phyloP scores from a whole-genome alignment of 2,888 invertebrate species.

The Coremacera marginata region DNA sequence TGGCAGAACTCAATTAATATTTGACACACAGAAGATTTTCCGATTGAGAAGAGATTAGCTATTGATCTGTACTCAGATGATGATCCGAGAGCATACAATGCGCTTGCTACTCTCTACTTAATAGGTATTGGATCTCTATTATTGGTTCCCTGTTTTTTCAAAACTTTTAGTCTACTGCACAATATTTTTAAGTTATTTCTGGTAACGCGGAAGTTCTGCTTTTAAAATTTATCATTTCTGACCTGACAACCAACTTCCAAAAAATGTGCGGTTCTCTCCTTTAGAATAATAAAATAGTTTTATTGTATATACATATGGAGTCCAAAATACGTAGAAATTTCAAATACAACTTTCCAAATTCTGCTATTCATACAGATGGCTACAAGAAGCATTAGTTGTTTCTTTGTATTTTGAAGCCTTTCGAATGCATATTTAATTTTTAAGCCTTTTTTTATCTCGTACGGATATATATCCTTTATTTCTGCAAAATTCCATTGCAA shows the following conservation, averaged over 20 bases:
- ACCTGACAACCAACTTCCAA: background rate
- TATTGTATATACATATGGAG: too few species aligned
- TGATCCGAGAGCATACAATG: background rate
- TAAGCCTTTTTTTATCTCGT: too few species aligned
- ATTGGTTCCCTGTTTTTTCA: background rate
- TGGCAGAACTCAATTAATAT: conserved; percentile 4
- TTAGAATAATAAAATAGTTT: too few species aligned
- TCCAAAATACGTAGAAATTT: too few species aligned
- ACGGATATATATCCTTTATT: too few species aligned
- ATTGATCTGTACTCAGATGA: background rate
- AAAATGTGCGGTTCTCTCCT: background rate
- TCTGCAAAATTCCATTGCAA: too few species aligned
- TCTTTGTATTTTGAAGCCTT: too few species aligned
- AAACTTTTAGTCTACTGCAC: background rate
- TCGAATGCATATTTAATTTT: too few species aligned
- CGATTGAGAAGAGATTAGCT: background rate
- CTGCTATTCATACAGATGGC: too few species aligned
- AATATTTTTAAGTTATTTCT: background rate
- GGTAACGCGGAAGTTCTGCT: background rate
- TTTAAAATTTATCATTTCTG: background rate
- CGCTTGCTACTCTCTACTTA: conserved; percentile 5
- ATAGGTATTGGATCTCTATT: background rate
- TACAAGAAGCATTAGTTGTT: too few species aligned
- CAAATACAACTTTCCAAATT: too few species aligned
- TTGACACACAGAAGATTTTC: background rate